phyloP scores from a whole-genome alignment of 2,113 vertebrate genomes.

The Elachura formosa region DNA sequence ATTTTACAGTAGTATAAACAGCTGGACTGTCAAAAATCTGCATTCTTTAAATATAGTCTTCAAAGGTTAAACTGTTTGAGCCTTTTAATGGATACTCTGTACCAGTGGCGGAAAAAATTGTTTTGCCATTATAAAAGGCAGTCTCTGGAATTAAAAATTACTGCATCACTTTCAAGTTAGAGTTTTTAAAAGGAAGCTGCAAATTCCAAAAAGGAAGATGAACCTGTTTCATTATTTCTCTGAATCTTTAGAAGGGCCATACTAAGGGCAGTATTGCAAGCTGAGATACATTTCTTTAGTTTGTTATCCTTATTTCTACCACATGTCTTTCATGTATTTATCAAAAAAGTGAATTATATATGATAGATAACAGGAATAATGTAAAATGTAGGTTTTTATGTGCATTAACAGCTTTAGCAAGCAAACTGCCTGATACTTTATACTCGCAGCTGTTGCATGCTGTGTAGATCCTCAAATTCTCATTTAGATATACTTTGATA shows the following conservation, averaged over 20 bases:
- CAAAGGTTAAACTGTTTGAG: neutral
- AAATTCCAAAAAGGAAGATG: neutral
- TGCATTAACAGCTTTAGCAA: neutral
- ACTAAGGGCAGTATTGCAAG: neutral
- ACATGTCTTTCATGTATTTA: neutral
- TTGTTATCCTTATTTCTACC: neutral
- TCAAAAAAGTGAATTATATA: neutral
- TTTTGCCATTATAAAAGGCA: neutral
- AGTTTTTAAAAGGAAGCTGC: neutral
- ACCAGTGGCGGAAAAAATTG: neutral
- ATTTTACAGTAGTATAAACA: neutral
- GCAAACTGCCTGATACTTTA: neutral
- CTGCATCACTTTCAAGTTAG: neutral
- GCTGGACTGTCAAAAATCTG: neutral
- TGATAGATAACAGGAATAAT: neutral
- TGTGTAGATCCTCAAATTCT: neutral
- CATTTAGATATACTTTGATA: neutral
- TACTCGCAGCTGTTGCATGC: neutral
- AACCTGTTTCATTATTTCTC: neutral
- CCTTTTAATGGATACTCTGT: neutral
- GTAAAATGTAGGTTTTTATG: neutral
- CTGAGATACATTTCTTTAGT: neutral
- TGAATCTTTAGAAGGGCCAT: neutral
- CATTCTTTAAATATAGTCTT: neutral
- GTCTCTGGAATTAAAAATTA: neutral